Evolutionary conservation across 1,140 invertebrate genomes (phyloP).

Genomic region (Lordiphosa clarofinis): DNA sequence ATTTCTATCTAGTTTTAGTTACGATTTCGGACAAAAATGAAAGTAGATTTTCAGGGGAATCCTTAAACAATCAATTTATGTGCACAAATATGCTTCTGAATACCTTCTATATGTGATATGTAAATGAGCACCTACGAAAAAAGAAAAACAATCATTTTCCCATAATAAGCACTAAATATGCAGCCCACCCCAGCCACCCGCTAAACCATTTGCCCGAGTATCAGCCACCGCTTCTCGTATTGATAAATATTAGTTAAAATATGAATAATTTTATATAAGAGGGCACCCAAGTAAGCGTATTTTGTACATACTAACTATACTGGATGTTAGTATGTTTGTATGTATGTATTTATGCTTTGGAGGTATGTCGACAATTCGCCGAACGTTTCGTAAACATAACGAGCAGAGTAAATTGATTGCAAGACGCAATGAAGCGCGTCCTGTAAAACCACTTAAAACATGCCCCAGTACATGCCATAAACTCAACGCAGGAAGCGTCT

Average conservation of each 20-base stretch:
- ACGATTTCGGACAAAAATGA: constrained; percentile 16
- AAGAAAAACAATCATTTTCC: constrained; percentile 60
- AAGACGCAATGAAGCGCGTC: constrained; percentile 79
- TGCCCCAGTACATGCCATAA: constrained; percentile 78
- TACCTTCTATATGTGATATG: constrained; percentile 13
- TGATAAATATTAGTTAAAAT: constrained; percentile 77
- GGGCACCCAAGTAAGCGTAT: constrained; percentile 2
- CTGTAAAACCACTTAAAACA: constrained; percentile 79
- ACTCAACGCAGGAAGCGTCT: constrained; percentile 51
- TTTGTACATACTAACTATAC: constrained; percentile 12
- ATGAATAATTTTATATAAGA: constrained; percentile 58
- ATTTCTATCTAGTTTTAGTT: neutral
- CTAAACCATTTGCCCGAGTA: constrained; percentile 30
- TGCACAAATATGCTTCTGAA: constrained; percentile 29
- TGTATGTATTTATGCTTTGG: constrained; percentile 15
- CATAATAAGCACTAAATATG: constrained; percentile 79
- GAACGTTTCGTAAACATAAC: constrained; percentile 68
- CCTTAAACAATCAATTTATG: constrained; percentile 15
- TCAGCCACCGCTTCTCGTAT: constrained; percentile 32
- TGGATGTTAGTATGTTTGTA: constrained; percentile 18
- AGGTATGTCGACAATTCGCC: constrained; percentile 45
- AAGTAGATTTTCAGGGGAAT: neutral
- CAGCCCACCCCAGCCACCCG: constrained; percentile 34
- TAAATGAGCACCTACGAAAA: constrained; percentile 44
- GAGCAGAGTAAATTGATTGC: constrained; percentile 73